phyloP scores from a whole-genome alignment of 2,113 vertebrate genomes.

The Zosterops lateralis region DNA sequence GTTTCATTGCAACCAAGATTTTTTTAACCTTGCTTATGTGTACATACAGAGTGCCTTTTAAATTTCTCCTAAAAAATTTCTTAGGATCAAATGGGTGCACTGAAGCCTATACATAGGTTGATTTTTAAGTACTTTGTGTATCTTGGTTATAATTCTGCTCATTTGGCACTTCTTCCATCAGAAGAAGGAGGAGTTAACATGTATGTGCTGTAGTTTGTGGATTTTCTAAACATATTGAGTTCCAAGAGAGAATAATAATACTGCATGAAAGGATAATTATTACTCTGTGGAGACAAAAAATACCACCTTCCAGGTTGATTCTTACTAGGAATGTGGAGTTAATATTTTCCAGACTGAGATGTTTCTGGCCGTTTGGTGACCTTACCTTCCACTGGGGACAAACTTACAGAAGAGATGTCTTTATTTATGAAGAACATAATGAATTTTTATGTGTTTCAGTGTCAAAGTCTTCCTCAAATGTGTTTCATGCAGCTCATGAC shows the following conservation, averaged over 20 bases:
- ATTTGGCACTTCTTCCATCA: not conserved
- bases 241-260: not conserved
- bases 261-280: not conserved
- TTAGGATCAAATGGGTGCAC: not conserved
- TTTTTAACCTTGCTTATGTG: not conserved
- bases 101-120: not conserved
- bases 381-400: not conserved
- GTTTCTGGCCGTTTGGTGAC: not conserved
- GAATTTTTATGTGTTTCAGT: not conserved
- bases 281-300: not conserved
- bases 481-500: not conserved
- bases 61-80: not conserved
- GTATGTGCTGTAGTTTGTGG: not conserved
- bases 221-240: not conserved
- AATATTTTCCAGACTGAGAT: not conserved
- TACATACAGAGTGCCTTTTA: not conserved
- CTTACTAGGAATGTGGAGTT: not conserved
- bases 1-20: not conserved
- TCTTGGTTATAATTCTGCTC: not conserved
- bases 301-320: not conserved
- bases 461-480: not conserved
- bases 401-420: not conserved
- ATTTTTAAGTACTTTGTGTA: not conserved
- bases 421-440: not conserved
- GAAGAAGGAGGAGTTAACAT: not conserved